Evolutionary conservation across 2,888 invertebrate genomes (phyloP).

Genomic region (Chouioia cunea): DNA sequence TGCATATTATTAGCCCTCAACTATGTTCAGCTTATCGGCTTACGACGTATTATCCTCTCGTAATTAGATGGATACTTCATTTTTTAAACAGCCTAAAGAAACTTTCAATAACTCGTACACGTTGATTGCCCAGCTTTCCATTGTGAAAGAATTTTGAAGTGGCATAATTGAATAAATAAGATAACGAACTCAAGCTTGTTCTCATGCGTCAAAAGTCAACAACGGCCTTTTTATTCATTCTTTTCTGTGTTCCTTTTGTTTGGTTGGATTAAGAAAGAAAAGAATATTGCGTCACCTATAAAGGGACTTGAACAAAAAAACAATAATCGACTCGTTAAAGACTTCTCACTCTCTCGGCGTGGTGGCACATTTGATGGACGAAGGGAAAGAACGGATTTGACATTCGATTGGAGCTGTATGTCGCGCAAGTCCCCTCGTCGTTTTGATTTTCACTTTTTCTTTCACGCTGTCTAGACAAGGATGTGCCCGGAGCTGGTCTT

Average conservation of each 20-base stretch:
- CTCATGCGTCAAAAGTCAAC: too few species aligned
- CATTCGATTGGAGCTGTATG: slow-evolving; percentile 23
- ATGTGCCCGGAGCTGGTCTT: too few species aligned
- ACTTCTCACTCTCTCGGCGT: not conserved
- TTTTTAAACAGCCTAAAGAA: too few species aligned
- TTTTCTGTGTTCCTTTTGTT: slow-evolving; percentile 6
- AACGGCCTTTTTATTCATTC: not conserved
- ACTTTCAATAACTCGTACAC: too few species aligned
- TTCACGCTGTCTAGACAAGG: slow-evolving; percentile 29
- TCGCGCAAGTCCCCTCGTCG: not conserved
- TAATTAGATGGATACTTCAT: too few species aligned
- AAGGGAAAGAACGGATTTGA: slow-evolving; percentile 26
- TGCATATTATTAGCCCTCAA: too few species aligned
- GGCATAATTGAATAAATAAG: too few species aligned
- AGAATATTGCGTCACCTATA: slow-evolving; percentile 30
- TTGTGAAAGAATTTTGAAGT: too few species aligned
- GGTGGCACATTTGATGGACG: slow-evolving; percentile 1
- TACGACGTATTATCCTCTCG: too few species aligned
- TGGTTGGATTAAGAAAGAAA: not conserved
- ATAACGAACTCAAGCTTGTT: too few species aligned
- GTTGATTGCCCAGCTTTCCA: too few species aligned
- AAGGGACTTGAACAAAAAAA: slow-evolving; percentile 13
- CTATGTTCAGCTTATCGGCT: too few species aligned
- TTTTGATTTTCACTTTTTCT: not conserved
- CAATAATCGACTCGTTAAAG: slow-evolving; percentile 21